A percentile compares a stretch with the other conserved stretches of the same genome.
phyloP scores from a whole-genome alignment of 2,888 invertebrate species.

The Pollenia amentaria region DNA sequence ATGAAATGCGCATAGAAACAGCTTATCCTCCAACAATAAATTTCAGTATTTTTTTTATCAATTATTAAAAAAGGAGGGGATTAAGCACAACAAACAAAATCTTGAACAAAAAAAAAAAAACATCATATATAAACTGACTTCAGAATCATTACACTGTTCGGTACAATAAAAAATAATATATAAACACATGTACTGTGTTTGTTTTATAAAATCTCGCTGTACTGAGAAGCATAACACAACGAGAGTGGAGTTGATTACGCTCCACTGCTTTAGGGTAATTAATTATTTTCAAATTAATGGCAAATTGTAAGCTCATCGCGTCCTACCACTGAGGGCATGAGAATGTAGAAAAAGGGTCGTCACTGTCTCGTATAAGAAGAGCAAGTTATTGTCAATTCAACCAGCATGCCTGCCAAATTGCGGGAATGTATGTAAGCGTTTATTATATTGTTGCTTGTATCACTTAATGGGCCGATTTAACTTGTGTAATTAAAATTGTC shows the following conservation, averaged over 20 bases:
- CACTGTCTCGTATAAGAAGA: constrained; percentile 8
- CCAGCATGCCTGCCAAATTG: neutral
- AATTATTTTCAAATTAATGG: constrained; percentile 80
- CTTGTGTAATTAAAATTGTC: constrained; percentile 80
- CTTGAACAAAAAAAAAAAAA: neutral
- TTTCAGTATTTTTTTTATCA: too few species aligned
- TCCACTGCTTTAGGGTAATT: constrained; percentile 79
- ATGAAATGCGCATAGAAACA: too few species aligned
- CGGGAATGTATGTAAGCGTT: constrained; percentile 30
- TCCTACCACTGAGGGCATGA: constrained; percentile 30
- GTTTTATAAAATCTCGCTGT: neutral
- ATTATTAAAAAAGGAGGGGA: too few species aligned
- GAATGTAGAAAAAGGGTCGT: constrained; percentile 32
- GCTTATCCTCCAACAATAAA: too few species aligned
- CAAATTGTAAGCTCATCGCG: constrained; percentile 75
- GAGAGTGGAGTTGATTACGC: constrained; percentile 78
- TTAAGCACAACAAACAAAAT: too few species aligned
- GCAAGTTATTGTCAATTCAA: constrained; percentile 30
- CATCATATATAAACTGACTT: neutral
- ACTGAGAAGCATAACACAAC: neutral
- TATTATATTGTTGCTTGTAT: constrained; percentile 70
- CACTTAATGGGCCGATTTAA: constrained; percentile 77
- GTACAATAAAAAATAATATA: neutral
- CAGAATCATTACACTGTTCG: neutral
- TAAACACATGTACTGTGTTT: neutral